Evolutionary conservation across 2,888 invertebrate genomes (phyloP).

Genomic region (Dasypolia templi): DNA sequence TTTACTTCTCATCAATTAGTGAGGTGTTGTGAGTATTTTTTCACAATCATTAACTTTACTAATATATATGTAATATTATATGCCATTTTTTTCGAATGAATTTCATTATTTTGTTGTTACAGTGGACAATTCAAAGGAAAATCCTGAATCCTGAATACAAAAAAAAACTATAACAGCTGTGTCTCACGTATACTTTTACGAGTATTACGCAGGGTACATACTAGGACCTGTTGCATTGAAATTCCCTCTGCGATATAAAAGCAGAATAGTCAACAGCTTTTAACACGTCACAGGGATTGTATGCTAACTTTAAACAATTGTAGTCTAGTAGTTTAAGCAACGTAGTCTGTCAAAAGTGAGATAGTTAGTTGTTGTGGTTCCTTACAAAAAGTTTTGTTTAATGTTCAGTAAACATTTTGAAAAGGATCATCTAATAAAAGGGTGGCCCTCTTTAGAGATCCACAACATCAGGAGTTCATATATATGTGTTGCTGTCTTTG

Average conservation of each 20-base stretch:
- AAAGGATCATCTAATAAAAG: neutral
- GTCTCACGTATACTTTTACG: neutral
- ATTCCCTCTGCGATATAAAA: slow-evolving; percentile 6
- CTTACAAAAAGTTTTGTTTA: neutral
- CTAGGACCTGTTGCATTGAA: slow-evolving; percentile 1
- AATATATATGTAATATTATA: too few species aligned
- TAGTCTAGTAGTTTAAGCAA: neutral
- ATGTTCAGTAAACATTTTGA: too few species aligned
- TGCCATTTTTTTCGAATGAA: neutral
- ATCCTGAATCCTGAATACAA: neutral
- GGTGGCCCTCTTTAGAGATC: neutral
- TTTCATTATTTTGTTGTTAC: neutral
- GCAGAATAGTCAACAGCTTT: neutral
- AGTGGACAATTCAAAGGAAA: neutral
- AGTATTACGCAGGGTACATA: slow-evolving; percentile 18
- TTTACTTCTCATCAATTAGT: slow-evolving; percentile 13
- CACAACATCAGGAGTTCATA: neutral
- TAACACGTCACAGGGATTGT: slow-evolving; percentile 18
- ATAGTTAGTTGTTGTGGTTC: neutral
- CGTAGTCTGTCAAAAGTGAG: neutral
- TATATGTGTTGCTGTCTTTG: too few species aligned
- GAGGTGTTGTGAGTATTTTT: slow-evolving; percentile 2
- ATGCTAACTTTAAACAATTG: neutral
- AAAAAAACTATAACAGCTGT: neutral
- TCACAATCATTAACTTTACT: neutral